Base-by-base conservation (phyloP, 2,797 vertebrate species). In the Malurus leucopterus region DNA sequence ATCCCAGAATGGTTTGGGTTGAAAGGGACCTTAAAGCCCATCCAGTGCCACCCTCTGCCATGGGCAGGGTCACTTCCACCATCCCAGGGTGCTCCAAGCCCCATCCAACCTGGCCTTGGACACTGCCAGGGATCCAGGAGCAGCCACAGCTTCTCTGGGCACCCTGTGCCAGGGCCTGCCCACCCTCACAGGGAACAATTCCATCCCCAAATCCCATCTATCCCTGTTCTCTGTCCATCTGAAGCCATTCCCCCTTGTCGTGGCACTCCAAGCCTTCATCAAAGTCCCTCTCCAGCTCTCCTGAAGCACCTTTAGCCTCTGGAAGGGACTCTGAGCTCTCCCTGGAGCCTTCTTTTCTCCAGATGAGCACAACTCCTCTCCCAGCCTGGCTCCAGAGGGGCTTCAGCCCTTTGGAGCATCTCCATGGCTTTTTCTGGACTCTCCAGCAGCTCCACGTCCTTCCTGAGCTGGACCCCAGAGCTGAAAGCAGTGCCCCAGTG, bases 101-200 rank as follows among this genome's bases (percentile, higher is more conserved):
- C 17, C 0, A 0, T 46, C 53, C 53, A 36, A 0, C 61, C 59
- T 34, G 26, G 32, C 34, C 40, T 53, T 19, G 68, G 46, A 0
- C 46, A 36, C 21, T 59, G 0, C 34, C 68, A 79, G 40, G 30
- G 34, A 14, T 34, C 65, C 55, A 71, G 30, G 46, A 18, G 22
- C 53, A 59, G 53, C 32, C 29, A 24, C 46, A 72, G 67, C 58
- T 51, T 0, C 44, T 51, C 29, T 78, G 58, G 44, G 16, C 50
- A 44, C 1, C 57, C 72, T 63, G 13, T 57, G 38, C 38, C 63
- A 68, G 41, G 26, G 30, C 47, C 32, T 75, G 0, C 0, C 6
- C 27, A 16, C 36, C 36, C n/a, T 57, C 19, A 0, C 23, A 40
- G 32, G 0, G 0, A 38, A 0, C 0, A 40, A 40, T 58, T 8